Conservation (phyloP, 2,113 vertebrate species). For the Xyrauchen texanus region DNA sequence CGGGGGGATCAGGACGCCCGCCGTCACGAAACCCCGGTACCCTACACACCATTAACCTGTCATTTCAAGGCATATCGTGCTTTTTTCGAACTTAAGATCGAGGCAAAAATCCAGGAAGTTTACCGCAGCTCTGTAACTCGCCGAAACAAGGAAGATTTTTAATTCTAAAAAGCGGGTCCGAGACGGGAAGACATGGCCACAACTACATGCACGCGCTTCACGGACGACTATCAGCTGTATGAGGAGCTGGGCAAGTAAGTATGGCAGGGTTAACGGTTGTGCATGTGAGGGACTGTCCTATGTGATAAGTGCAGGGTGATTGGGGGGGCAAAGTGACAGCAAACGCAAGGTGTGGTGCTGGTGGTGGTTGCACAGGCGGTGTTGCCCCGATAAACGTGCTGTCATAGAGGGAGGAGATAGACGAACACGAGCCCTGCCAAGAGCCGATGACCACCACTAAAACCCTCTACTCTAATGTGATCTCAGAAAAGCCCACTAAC, state of each 20-base stretch:
- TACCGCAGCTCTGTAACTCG: not conserved
- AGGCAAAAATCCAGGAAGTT: constrained; percentile 18
- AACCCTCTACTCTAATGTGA: not conserved
- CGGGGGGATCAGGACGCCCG: constrained; percentile 18
- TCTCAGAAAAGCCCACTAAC: not conserved
- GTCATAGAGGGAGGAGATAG: constrained; percentile 27
- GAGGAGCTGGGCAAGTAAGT: constrained; percentile 96
- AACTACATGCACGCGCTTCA: constrained; percentile 93
- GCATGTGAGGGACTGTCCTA: not conserved
- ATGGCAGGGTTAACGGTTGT: not conserved
- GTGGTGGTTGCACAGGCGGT: constrained; percentile 10
- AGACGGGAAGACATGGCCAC: constrained; percentile 82
- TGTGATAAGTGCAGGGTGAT: not conserved
- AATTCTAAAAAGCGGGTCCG: constrained; percentile 19
- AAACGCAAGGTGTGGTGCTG: constrained; percentile 39
- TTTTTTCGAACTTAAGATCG: constrained; percentile 10
- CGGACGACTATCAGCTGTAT: constrained; percentile 93
- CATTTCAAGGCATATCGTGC: constrained; percentile 23
- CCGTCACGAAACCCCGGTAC: constrained; percentile 16
- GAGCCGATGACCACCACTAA: constrained; percentile 7
- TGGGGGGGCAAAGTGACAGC: constrained; percentile 5
- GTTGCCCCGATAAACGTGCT: constrained; percentile 26
- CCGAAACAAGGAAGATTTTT: not conserved
- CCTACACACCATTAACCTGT: constrained; percentile 23
- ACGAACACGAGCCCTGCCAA: not conserved